Conservation (phyloP, 2,888 invertebrate species). For the Ernsta delagoae region DNA sequence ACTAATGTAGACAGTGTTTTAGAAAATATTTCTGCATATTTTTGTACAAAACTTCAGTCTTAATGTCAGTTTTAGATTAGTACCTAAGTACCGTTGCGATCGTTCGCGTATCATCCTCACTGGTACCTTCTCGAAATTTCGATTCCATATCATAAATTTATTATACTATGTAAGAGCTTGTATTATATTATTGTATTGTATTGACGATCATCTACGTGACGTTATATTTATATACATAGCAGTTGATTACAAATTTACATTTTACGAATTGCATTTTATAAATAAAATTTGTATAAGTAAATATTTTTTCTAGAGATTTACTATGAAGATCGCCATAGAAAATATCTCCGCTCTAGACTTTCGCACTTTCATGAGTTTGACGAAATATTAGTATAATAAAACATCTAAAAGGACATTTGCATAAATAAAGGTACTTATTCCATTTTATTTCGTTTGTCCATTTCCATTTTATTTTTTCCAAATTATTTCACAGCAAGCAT, state of each 20-base stretch:
- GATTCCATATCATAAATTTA: slow-evolving; percentile 73
- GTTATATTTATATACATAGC: slow-evolving; percentile 56
- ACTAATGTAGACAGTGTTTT: slow-evolving; percentile 55
- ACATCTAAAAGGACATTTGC: not conserved
- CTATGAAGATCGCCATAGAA: slow-evolving; percentile 50
- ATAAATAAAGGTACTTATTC: not conserved
- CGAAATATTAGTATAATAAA: slow-evolving; percentile 1
- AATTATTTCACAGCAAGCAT: no score
- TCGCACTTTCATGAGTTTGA: slow-evolving; percentile 20
- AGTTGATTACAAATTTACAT: slow-evolving; percentile 51
- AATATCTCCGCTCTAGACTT: slow-evolving; percentile 43
- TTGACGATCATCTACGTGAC: slow-evolving; percentile 52
- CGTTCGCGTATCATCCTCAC: slow-evolving; percentile 59
- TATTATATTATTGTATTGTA: slow-evolving; percentile 62
- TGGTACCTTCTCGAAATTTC: slow-evolving; percentile 65
- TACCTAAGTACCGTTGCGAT: slow-evolving; percentile 46
- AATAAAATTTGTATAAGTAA: slow-evolving; percentile 51
- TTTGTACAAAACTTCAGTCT: slow-evolving; percentile 69
- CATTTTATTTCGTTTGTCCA: not conserved
- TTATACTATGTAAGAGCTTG: slow-evolving; percentile 67
- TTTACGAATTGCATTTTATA: slow-evolving; percentile 47
- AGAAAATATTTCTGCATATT: slow-evolving; percentile 69
- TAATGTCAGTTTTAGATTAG: slow-evolving; percentile 51
- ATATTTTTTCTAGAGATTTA: slow-evolving; percentile 72
- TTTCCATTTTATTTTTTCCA: no score